Conservation (phyloP, 2,797 vertebrate species). For the Setipinna tenuifilis region DNA sequence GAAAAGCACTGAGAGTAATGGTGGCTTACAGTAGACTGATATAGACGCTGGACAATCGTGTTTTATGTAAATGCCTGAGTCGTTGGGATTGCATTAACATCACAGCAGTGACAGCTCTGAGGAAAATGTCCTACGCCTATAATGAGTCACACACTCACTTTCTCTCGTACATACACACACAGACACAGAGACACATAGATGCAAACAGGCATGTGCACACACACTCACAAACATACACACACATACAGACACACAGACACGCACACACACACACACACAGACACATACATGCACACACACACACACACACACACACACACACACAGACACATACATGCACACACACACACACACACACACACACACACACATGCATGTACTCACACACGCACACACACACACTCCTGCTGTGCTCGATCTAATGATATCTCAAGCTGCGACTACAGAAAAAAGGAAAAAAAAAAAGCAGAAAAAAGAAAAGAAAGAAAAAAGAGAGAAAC, state of each 20-base stretch:
- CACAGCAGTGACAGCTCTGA: neutral
- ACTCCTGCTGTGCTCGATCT: conserved; percentile 28
- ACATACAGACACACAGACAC: neutral
- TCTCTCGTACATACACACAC: neutral
- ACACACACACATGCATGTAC: conserved; percentile 4
- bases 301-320: neutral
- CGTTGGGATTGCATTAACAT: no score
- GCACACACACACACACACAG: neutral
- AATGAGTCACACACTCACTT: neutral
- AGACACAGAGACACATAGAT: neutral
- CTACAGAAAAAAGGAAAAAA: neutral
- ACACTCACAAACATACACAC: conserved; percentile 19
- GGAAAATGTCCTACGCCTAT: neutral
- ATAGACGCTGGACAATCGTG: no score
- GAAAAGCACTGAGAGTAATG: no score
- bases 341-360: conserved; percentile 20
- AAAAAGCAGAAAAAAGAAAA: neutral
- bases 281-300: conserved; percentile 12
- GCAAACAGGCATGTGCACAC: neutral
- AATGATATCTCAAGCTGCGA: no score
- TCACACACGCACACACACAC: neutral
- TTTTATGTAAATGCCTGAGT: no score
- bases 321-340: neutral
- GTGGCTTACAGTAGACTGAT: no score
- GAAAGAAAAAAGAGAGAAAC: neutral